Base-by-base conservation (phyloP, 2,888 invertebrate species). In the Cordylochernes scorpioides region DNA sequence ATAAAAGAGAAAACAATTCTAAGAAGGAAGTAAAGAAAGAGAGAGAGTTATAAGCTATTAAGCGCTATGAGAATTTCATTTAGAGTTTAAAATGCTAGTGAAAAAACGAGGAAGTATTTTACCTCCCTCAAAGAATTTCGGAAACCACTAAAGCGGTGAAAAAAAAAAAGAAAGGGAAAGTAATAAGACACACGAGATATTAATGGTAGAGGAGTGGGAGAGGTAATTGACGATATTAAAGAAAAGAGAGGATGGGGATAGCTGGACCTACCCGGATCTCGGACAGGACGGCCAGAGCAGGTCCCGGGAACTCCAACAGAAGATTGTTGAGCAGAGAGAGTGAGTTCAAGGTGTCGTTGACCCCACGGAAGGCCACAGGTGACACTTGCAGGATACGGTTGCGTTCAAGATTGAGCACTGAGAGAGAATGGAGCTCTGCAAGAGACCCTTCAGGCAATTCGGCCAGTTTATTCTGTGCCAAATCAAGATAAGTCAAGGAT, bases 261-360 rank as follows among this genome's bases (percentile, higher is more conserved):
- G 24, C 10, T 15, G 8, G 17, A 12, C 49, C 52, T 48, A 63
- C 64, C 51, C 78, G 63, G 31, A 84, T 58, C 52, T 80, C 78
- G 30, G 63, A 64, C 29, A 84, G 58, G 15, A 65, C 64, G 39
- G 65, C 66, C 44, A 84, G 64, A 5, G 82, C 78, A 25, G 63
- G 65, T 2, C 68, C 69, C 2, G 84, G 84, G 50, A 80, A 82
- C 49, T 77, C 75, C 1, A 77, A 67, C 32, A 84, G 60, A 31
- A 82, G 60, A 57, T 84, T 84, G 52, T 84, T 84, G 21, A 84
- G 59, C 35, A 84, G 59, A 53, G 80, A 82, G 30, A 84, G 59
- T 0, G 82, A 84, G 50, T 75, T 82, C 24, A 84, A 56, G 0
- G 77, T 75, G 40, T 66, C 68, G 46, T 66, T 68, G 22, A 82